Conservation (phyloP, 2,797 vertebrate species). For the Synaphobranchus kaupii region DNA sequence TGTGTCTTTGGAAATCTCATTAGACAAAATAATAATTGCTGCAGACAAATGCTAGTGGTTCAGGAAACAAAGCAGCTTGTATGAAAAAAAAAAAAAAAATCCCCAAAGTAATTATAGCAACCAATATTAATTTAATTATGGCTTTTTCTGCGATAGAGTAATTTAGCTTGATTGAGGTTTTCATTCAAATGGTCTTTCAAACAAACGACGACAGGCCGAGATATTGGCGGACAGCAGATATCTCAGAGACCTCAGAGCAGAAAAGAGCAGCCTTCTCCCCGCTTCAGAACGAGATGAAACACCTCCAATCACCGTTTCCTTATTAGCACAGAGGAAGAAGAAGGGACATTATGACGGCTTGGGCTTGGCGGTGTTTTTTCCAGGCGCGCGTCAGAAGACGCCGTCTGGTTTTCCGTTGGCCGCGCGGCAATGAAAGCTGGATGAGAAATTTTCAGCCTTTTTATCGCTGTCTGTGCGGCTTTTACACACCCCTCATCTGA, state of each 20-base stretch:
- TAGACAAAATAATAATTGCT: constrained; percentile 90
- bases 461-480: constrained; percentile 56
- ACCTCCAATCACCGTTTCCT: constrained; percentile 48
- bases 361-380: constrained; percentile 37
- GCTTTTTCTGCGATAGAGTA: constrained; percentile 73
- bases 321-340: constrained; percentile 27
- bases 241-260: constrained; percentile 65
- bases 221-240: constrained; percentile 62
- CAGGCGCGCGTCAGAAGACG: constrained; percentile 21
- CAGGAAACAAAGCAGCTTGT: constrained; percentile 81
- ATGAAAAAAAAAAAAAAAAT: constrained; percentile 77
- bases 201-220: constrained; percentile 35
- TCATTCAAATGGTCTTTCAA: constrained; percentile 54
- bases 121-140: constrained; percentile 85
- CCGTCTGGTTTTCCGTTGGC: constrained; percentile 1
- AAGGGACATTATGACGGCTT: constrained; percentile 12
- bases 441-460: constrained; percentile 9
- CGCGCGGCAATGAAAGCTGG: neutral
- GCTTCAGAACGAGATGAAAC: constrained; percentile 66
- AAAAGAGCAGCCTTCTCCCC: constrained; percentile 58
- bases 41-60: constrained; percentile 88
- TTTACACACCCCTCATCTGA: constrained; percentile 53
- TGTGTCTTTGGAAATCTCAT: constrained; percentile 79
- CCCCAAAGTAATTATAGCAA: constrained; percentile 84
- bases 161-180: constrained; percentile 73